Evolutionary conservation across 2,888 invertebrate species (phyloP), one percentile per base, ranked within the genome.

Genomic region (Chymomyza caudatula): DNA sequence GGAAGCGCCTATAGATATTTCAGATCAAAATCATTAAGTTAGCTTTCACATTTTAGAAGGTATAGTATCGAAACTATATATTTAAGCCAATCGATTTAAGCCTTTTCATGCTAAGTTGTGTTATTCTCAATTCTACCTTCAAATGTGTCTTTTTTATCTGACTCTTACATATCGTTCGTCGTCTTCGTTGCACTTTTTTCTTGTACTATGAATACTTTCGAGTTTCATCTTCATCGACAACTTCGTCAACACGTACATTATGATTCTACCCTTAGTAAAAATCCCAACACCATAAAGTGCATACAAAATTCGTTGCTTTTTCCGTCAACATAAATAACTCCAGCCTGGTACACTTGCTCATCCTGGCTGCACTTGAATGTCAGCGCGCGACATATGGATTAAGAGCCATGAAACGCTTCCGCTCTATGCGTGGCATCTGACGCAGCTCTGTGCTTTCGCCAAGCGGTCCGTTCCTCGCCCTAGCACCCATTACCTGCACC

Each of bases 301-400:
- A 37, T 37, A 37, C 29, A 8, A 37, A 4, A 37, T 37, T 13
- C 51, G 19, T 20, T 20, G 51, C 44, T 15, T 6, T 4, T 5
- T n/a, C 29, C 13, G 17, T 2, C 54, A 11, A n/a, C n/a, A n/a
- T n/a, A n/a, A 0, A 19, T 66, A 62, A 56, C 59, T 63, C 2
- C 51, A 8, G 13, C 47, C n/a, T 44, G 44, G 19, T 3, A 22
- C 22, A 20, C 0, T 37, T 37, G 29, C 29, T 37, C 22, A 6
- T 20, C 42, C 22, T 44, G 22, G 2, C 29, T 4, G 49, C 56
- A 19, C 54, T 44, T 58, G 44, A 58, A 15, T 66, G 73, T 67
- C 67, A 67, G 60, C 70, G 78, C 70, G 78, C 76, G 82, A 80
- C 84, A 78, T 77, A 78, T 77, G 82, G 85, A 84, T 78, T 84